These are phyloP conservation scores for Aurelia aurita complex sp. Pacific DNA, from an alignment of 30 jellyfish, hydroid and myxozoan genomes.

Conservation along the genomic window DNA sequence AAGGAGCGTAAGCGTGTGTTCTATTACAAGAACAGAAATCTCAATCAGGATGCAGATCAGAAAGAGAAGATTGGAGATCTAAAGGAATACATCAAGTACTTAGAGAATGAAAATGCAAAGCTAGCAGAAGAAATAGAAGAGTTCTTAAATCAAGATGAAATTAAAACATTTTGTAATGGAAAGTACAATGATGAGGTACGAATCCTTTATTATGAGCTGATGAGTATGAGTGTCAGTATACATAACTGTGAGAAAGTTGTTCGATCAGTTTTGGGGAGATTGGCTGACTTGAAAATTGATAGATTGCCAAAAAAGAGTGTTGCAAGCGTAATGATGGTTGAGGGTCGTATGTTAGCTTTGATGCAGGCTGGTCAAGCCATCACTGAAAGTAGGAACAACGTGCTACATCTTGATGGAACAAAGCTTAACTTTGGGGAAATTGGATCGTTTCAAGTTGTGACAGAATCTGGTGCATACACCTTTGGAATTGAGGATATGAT, in stretches of 20 bases:
- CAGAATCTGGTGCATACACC: conserved; percentile 33
- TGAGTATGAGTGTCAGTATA: conserved; percentile 16
- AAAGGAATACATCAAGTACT: neutral
- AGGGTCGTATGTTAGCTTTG: neutral
- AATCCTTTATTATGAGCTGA: conserved; percentile 11
- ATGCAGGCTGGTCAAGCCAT: conserved; percentile 16
- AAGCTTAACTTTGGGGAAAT: conserved; percentile 19
- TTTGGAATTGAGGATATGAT: conserved; percentile 18
- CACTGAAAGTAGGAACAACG: conserved; percentile 12
- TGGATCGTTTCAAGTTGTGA: conserved; percentile 30
- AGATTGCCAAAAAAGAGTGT: conserved; percentile 33
- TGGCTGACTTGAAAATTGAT: neutral
- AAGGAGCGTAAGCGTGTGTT: conserved; percentile 6
- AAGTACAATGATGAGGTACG: conserved; percentile 10
- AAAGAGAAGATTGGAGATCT: neutral
- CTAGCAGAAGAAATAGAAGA: conserved; percentile 5
- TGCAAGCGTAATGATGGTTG: conserved; percentile 31
- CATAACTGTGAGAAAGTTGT: conserved; percentile 14
- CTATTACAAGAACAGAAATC: neutral
- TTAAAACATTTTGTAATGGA: conserved; percentile 5
- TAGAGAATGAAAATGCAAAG: neutral
- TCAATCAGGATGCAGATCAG: too few species aligned
- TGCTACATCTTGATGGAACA: conserved; percentile 35
- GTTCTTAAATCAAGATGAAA: conserved; percentile 12
- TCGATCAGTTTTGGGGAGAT: conserved; percentile 12